Evolutionary conservation across 2,888 invertebrate genomes (phyloP).

Genomic region (Caradrina kadenii): DNA sequence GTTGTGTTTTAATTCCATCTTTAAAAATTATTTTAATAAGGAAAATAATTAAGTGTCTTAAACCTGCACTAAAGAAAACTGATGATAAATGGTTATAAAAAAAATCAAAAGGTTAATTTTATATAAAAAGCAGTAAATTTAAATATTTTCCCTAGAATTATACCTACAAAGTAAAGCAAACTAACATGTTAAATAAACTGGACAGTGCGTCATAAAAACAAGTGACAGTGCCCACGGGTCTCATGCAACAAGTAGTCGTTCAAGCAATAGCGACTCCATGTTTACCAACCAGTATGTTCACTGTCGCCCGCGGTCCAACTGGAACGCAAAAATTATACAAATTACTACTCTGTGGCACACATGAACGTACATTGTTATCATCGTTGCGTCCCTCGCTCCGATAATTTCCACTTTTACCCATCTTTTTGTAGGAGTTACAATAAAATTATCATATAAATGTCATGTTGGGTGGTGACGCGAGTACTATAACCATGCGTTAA

Average conservation of each 20-base stretch:
- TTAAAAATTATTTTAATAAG: background rate
- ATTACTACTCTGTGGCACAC: constrained; percentile 75
- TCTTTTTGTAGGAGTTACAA: constrained; percentile 80
- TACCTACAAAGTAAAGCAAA: constrained; percentile 26
- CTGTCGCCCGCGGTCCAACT: constrained; percentile 61
- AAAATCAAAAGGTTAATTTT: background rate
- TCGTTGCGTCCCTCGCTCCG: constrained; percentile 68
- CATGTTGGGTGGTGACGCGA: constrained; percentile 67
- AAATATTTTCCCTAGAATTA: constrained; percentile 6
- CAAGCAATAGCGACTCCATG: constrained; percentile 35
- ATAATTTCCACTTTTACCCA: constrained; percentile 84
- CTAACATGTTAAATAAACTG: constrained; percentile 47
- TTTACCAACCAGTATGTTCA: constrained; percentile 47
- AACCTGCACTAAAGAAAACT: too few relatives aligned
- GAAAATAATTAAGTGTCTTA: too few relatives aligned
- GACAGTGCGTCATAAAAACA: constrained; percentile 51
- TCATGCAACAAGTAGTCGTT: constrained; percentile 61
- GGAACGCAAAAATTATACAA: constrained; percentile 84
- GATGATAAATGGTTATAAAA: background rate
- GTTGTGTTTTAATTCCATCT: background rate
- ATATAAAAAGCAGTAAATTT: background rate
- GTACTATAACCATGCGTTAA: constrained; percentile 48
- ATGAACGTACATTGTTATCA: constrained; percentile 73
- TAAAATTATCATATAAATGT: constrained; percentile 86
- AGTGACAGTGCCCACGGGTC: constrained; percentile 36